phyloP scores from a whole-genome alignment of 2,113 vertebrate species.

The Genyomyrus donnyi region DNA sequence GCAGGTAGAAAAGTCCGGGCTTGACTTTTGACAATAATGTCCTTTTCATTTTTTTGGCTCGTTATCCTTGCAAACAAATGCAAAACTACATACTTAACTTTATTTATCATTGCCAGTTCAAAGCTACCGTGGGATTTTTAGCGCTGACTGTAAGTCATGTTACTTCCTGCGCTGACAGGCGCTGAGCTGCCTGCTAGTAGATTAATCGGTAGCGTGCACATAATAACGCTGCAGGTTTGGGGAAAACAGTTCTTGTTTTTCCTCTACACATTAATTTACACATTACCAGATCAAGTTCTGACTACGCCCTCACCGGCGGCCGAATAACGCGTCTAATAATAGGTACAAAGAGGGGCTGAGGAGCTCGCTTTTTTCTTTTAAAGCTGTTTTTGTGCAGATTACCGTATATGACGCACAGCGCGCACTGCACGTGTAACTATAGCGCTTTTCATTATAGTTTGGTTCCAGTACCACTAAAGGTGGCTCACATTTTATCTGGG shows the following conservation, averaged over 20 bases:
- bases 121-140: background rate
- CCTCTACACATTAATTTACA: background rate
- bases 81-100: background rate
- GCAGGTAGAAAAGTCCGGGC: background rate
- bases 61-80: background rate
- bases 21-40: background rate
- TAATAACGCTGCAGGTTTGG: background rate
- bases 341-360: background rate
- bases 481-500: background rate
- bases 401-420: background rate
- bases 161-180: background rate
- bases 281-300: background rate
- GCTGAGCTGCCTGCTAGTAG: background rate
- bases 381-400: background rate
- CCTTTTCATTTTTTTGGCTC: background rate
- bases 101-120: background rate
- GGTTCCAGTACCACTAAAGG: background rate
- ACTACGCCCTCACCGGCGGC: background rate
- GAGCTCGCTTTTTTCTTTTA: background rate
- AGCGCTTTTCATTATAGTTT: background rate
- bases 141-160: background rate
- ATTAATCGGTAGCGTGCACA: background rate
- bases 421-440: background rate
- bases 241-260: background rate
- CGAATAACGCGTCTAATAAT: background rate